Evolutionary conservation across 2,888 invertebrate genomes (phyloP).

Genomic region (Caenorhabditis japonica): DNA sequence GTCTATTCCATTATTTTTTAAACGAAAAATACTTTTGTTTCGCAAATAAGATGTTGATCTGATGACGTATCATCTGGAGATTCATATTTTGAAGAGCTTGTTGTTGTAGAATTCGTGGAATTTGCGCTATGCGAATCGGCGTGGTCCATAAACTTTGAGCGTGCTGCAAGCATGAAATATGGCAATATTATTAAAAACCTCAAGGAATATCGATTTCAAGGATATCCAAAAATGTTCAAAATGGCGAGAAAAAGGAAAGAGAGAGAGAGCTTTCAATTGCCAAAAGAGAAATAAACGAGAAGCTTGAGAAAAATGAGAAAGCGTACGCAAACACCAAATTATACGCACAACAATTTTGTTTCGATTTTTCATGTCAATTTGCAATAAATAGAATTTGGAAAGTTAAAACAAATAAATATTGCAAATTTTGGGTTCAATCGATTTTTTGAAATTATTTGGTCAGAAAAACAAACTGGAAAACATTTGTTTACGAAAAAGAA

Average conservation of each 20-base stretch:
- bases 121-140: constrained; percentile 28
- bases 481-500: no score
- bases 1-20: neutral
- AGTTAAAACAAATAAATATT: neutral
- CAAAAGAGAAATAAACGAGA: neutral
- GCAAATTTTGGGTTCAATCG: neutral
- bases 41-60: constrained; percentile 23
- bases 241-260: no score
- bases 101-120: constrained; percentile 30
- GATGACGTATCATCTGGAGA: constrained; percentile 21
- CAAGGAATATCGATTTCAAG: no score
- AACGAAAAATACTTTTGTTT: constrained; percentile 30
- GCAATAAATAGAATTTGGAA: neutral
- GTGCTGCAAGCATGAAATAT: no score
- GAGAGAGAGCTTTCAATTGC: neutral
- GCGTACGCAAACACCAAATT: neutral
- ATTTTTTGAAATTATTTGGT: no score
- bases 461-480: no score
- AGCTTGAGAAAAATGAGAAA: neutral
- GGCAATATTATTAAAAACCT: no score
- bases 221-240: no score
- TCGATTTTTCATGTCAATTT: neutral
- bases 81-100: constrained; percentile 43
- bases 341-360: constrained; percentile 6
- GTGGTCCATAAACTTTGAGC: constrained; percentile 38